Conservation (phyloP, 2,888 invertebrate genomes). For the Tortrix viridana region DNA sequence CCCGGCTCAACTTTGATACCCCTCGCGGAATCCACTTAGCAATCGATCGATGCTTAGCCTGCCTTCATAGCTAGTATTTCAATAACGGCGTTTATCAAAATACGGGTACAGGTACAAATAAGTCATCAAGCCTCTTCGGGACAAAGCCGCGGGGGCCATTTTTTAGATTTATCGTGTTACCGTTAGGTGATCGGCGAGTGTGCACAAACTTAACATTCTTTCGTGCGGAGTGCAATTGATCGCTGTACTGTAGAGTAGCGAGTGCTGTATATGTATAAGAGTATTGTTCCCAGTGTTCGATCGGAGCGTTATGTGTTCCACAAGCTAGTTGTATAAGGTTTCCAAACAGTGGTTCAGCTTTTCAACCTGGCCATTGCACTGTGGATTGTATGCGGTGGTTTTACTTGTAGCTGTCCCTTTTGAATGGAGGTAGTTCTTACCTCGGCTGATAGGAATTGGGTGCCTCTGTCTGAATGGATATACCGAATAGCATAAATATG, state of each 20-base stretch:
- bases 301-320: neutral
- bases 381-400: neutral
- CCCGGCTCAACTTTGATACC: constrained; percentile 52
- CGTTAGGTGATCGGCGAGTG: neutral
- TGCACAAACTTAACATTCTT: neutral
- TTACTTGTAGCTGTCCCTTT: neutral
- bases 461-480: neutral
- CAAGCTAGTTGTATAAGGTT: neutral
- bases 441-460: neutral
- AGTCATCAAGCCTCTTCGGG: no score
- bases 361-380: neutral
- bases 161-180: neutral
- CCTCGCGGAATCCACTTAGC: constrained; percentile 64
- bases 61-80: neutral
- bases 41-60: constrained; percentile 54
- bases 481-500: neutral
- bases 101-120: no score
- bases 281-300: neutral
- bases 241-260: neutral
- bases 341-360: no score
- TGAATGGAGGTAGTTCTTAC: neutral
- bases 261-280: neutral
- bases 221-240: neutral
- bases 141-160: no score
- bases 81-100: neutral